Evolutionary conservation across 2,888 invertebrate species (phyloP).

Genomic region (Epinotia ramella): DNA sequence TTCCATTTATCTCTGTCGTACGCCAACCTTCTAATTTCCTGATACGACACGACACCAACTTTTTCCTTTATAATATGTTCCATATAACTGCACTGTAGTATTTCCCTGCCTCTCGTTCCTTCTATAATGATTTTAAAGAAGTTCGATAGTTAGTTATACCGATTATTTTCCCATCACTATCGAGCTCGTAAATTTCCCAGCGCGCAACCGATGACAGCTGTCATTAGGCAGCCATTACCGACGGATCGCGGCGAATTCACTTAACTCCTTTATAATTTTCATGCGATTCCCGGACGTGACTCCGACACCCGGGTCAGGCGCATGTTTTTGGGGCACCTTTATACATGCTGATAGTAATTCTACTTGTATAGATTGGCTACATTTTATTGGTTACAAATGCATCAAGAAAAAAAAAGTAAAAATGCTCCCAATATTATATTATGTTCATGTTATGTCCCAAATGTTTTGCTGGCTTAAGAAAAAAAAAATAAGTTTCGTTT

Average conservation of each 20-base stretch:
- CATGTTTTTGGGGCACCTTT: conserved; percentile 22
- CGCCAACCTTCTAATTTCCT: no score
- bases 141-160: conserved; percentile 39
- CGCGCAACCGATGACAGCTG: conserved; percentile 58
- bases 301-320: conserved; percentile 66
- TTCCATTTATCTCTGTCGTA: no score
- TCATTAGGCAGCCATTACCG: conserved; percentile 57
- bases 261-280: conserved; percentile 81
- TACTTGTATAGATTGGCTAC: not conserved
- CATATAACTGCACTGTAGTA: no score
- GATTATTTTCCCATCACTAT: conserved; percentile 60
- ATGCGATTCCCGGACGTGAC: conserved; percentile 78
- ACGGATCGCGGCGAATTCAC: conserved; percentile 66
- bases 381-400: not conserved
- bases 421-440: no score
- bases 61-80: no score
- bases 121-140: no score
- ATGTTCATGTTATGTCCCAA: no score
- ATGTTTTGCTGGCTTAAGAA: no score
- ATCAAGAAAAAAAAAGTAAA: no score
- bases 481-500: no score
- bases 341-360: conserved; percentile 36
- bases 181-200: conserved; percentile 54
- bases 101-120: no score
- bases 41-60: no score